These are phyloP conservation scores for Syngnathoides biaculeatus DNA, from an alignment of 2,113 vertebrate species.

Conservation along the genomic window DNA sequence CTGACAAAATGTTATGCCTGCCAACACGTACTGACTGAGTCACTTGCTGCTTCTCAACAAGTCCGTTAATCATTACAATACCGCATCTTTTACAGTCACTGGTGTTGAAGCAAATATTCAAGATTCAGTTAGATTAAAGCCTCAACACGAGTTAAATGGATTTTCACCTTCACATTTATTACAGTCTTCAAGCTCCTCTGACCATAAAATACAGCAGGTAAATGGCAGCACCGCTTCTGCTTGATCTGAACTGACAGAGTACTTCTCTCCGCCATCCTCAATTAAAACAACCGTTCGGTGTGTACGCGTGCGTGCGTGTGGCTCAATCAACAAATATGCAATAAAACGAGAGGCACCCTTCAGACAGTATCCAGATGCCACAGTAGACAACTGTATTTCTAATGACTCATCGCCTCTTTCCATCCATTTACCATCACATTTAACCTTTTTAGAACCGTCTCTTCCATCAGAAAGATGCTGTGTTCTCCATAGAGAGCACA, in stretches of 20 bases:
- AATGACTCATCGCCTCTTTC: background rate
- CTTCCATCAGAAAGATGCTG: conserved; percentile 21
- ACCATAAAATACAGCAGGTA: conserved; percentile 1
- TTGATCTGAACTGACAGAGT: conserved; percentile 8
- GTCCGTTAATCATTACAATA: background rate
- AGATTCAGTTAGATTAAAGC: background rate
- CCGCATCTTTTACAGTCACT: background rate
- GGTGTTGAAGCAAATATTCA: background rate
- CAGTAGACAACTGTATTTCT: conserved; percentile 30
- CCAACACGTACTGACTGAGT: background rate
- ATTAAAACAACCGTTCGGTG: conserved; percentile 14
- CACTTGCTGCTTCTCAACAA: background rate
- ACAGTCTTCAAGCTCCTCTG: no score
- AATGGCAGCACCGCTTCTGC: conserved; percentile 12
- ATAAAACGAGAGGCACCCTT: conserved; percentile 54
- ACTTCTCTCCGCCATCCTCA: conserved; percentile 2
- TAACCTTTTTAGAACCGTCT: conserved; percentile 22
- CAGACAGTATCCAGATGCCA: conserved; percentile 13
- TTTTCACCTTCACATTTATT: no score
- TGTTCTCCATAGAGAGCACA: conserved; percentile 70
- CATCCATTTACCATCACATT: conserved; percentile 56
- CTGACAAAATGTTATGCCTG: background rate
- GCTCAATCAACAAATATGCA: conserved; percentile 46
- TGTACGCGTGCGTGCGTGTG: conserved; percentile 7
- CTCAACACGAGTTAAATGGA: no score